Percentiles rank a stretch among this genome's conserved stretches.
phyloP scores from a whole-genome alignment of 30 jellyfish, hydroid and myxozoan species.

The Turritopsis rubra region DNA sequence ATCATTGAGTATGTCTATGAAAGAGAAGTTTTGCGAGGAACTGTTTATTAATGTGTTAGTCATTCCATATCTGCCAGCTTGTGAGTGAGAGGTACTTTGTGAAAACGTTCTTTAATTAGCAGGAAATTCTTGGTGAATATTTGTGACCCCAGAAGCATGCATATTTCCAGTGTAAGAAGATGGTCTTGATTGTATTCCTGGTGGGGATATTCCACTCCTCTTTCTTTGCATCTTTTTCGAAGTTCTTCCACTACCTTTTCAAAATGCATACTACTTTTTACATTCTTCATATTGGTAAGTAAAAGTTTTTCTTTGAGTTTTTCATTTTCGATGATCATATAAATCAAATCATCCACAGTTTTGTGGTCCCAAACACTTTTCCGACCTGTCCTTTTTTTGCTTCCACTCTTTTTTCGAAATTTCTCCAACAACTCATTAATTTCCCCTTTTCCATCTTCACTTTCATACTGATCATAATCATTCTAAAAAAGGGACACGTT shows the following conservation, averaged over 20 bases:
- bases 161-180: background rate
- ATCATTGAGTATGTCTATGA: background rate
- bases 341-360: background rate
- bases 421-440: background rate
- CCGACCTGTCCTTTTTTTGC: background rate
- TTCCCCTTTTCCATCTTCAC: background rate
- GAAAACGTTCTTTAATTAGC: background rate
- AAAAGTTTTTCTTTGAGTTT: background rate
- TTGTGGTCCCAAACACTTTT: background rate
- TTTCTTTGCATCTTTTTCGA: background rate
- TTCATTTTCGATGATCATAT: background rate
- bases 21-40: background rate
- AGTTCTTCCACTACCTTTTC: constrained; percentile 1
- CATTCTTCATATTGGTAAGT: background rate
- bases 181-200: background rate
- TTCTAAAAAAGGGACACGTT: background rate
- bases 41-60: background rate
- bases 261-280: background rate
- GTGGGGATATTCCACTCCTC: constrained; percentile 11
- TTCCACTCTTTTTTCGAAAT: constrained; percentile 7
- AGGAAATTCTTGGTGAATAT: background rate
- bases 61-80: background rate
- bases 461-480: constrained; percentile 4
- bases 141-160: background rate
- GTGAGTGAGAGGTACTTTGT: background rate